phyloP scores from a whole-genome alignment of 2,113 vertebrate species.

The Corydoras sp. region DNA sequence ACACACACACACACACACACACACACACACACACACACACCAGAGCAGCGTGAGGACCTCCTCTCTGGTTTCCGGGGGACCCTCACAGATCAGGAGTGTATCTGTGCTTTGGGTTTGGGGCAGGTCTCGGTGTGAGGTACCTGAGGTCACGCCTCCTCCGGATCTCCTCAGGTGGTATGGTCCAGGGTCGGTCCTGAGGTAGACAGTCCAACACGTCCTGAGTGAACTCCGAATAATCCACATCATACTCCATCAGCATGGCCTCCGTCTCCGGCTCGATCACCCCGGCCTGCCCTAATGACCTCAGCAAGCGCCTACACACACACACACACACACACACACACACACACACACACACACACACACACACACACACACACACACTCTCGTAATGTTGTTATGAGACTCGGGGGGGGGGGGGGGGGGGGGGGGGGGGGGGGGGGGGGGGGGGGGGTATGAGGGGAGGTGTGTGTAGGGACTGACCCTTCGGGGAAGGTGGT shows the following conservation, averaged over 20 bases:
- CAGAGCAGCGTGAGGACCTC: no score
- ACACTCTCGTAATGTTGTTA: background rate
- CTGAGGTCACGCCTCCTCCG: constrained; percentile 81
- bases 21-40: background rate
- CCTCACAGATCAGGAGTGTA: no score
- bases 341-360: constrained; percentile 22
- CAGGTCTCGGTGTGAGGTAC: constrained; percentile 51
- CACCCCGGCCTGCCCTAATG: constrained; percentile 89
- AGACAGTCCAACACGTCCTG: constrained; percentile 80
- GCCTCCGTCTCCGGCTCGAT: constrained; percentile 96
- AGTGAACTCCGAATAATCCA: constrained; percentile 89
- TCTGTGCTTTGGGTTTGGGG: background rate
- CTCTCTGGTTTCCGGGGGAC: no score
- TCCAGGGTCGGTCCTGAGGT: constrained; percentile 81
- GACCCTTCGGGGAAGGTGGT: constrained; percentile 91
- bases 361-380: constrained; percentile 30
- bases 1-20: background rate
- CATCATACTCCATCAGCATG: constrained; percentile 84
- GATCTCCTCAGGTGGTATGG: constrained; percentile 75
- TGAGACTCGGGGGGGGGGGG: background rate
- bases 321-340: constrained; percentile 15
- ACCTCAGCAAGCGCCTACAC: constrained; percentile 78
- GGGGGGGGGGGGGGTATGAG: background rate
- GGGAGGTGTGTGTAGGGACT: constrained; percentile 34
- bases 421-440: background rate